Percentiles rank a stretch among this genome's conserved stretches.
Evolutionary conservation across 2,113 vertebrate genomes (phyloP).

Genomic region (Ciconia stormi): DNA sequence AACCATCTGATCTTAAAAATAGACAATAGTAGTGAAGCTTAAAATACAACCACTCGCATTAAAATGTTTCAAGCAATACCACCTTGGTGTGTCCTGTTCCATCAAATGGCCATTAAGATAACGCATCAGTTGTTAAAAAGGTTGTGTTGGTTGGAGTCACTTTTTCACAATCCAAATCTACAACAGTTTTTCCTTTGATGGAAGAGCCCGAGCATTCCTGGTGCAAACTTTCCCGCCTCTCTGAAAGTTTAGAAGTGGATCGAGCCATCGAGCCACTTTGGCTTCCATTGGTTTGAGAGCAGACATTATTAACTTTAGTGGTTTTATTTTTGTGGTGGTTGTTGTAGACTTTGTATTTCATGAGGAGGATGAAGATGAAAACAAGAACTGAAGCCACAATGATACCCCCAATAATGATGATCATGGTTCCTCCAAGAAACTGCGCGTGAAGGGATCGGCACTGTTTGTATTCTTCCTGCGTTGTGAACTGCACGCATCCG

Average conservation of each 20-base stretch:
- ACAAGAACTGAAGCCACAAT: slow-evolving; percentile 93
- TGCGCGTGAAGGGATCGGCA: slow-evolving; percentile 87
- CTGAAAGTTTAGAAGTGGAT: slow-evolving; percentile 65
- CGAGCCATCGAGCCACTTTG: slow-evolving; percentile 74
- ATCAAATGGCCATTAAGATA: neutral
- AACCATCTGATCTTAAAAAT: slow-evolving; percentile 73
- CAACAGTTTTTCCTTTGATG: slow-evolving; percentile 18
- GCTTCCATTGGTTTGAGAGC: slow-evolving; percentile 80
- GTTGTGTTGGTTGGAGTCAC: neutral
- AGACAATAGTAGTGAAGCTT: slow-evolving; percentile 61
- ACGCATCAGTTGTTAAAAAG: neutral
- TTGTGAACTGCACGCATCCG: slow-evolving; percentile 86
- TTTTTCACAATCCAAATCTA: slow-evolving; percentile 22
- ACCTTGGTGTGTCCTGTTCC: neutral
- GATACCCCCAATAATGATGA: slow-evolving; percentile 94
- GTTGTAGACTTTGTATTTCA: slow-evolving; percentile 91
- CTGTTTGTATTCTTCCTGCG: slow-evolving; percentile 80
- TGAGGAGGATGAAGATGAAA: slow-evolving; percentile 94
- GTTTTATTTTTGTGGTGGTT: slow-evolving; percentile 80
- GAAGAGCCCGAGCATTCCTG: slow-evolving; percentile 42
- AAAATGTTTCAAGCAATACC: slow-evolving; percentile 1
- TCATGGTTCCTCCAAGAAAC: slow-evolving; percentile 93
- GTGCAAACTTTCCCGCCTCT: slow-evolving; percentile 26
- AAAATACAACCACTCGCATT: slow-evolving; percentile 32
- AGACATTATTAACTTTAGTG: slow-evolving; percentile 69